These are phyloP conservation scores for Gnathonemus echidnorhynchus DNA, from an alignment of 2,113 vertebrate species.

Conservation along the genomic window DNA sequence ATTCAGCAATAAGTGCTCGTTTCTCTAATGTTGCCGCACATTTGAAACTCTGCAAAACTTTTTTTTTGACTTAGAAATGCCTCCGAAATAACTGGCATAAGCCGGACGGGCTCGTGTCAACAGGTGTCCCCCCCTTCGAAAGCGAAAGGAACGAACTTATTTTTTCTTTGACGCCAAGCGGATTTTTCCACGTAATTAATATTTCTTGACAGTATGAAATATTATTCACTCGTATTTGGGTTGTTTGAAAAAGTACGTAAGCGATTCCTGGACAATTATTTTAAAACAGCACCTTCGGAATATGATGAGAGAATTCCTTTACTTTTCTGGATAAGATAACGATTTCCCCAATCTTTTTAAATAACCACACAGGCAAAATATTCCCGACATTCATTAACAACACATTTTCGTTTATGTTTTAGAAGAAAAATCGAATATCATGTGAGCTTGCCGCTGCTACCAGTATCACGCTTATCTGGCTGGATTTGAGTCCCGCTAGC, in stretches of 20 bases:
- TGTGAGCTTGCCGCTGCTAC: slow-evolving; percentile 8
- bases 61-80: not conserved
- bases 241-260: not conserved
- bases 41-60: not conserved
- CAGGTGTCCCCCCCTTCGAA: slow-evolving; percentile 28
- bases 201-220: not conserved
- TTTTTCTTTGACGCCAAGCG: not conserved
- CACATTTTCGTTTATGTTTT: not conserved
- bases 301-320: slow-evolving; percentile 20
- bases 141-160: slow-evolving; percentile 16
- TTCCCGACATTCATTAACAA: not conserved
- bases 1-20: not conserved
- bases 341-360: not conserved
- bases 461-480: slow-evolving; percentile 26
- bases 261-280: not conserved
- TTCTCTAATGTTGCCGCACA: not conserved
- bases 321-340: not conserved
- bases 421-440: not conserved
- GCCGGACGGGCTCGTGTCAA: slow-evolving; percentile 24
- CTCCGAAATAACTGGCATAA: not conserved
- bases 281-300: slow-evolving; percentile 15
- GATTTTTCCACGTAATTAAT: not conserved
- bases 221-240: not conserved
- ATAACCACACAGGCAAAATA: not conserved
- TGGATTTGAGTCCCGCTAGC: slow-evolving; percentile 49